These are phyloP conservation scores for Acanthurus lineatus DNA, from an alignment of 2,797 vertebrate species.

Conservation along the genomic window DNA sequence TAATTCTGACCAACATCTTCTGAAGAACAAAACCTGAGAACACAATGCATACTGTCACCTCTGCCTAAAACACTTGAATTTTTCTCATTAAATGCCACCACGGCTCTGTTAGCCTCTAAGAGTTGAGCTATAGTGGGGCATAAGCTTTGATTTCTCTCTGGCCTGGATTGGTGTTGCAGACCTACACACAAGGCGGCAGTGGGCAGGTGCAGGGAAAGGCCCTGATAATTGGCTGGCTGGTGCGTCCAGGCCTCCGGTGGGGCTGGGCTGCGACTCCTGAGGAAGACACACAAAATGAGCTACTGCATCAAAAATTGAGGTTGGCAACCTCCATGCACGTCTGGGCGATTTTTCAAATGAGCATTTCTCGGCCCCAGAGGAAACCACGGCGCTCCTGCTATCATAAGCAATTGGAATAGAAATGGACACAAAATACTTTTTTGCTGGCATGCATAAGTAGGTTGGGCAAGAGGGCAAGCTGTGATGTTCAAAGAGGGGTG, in stretches of 20 bases:
- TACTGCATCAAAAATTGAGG: conserved; percentile 85
- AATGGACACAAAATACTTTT: conserved; percentile 75
- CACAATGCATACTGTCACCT: background rate
- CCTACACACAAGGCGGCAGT: conserved; percentile 44
- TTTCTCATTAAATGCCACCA: conserved; percentile 38
- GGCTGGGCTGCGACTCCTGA: conserved; percentile 65
- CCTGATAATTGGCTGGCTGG: conserved; percentile 80
- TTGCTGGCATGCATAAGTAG: conserved; percentile 71
- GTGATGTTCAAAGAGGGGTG: conserved; percentile 72
- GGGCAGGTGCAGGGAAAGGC: conserved; percentile 78
- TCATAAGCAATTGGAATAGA: conserved; percentile 81
- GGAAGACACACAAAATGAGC: conserved; percentile 81
- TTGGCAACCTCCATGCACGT: conserved; percentile 83
- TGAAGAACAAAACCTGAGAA: conserved; percentile 3
- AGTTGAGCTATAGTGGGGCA: conserved; percentile 40
- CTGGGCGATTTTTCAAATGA: conserved; percentile 84
- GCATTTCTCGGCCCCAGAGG: conserved; percentile 78
- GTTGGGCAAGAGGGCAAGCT: conserved; percentile 76
- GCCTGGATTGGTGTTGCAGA: conserved; percentile 57
- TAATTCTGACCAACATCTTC: background rate
- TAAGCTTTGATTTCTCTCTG: conserved; percentile 72
- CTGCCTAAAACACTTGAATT: conserved; percentile 39
- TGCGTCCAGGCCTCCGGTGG: conserved; percentile 66
- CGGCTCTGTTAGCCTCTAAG: conserved; percentile 23
- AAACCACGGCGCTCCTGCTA: conserved; percentile 67